Base-by-base conservation (phyloP, 2,888 invertebrate species). In the Pycnomerus fuliginosus region DNA sequence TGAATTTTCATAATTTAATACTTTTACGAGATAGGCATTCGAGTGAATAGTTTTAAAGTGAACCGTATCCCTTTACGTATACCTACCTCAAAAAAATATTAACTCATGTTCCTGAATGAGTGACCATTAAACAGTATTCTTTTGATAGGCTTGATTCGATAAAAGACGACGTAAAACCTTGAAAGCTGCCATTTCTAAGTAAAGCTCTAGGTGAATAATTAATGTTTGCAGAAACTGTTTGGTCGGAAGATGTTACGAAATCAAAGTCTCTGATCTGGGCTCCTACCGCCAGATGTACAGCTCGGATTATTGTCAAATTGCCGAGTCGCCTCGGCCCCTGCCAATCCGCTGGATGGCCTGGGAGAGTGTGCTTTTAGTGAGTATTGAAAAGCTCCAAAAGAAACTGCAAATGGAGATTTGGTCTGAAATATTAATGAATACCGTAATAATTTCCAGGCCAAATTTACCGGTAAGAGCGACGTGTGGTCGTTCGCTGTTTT, bases 401-500 rank as follows among this genome's bases (percentile, higher is more conserved):
- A n/a, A n/a, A n/a, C n/a, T n/a, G n/a, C n/a, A n/a, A n/a, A n/a
- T n/a, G n/a, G n/a, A n/a, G n/a, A n/a, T n/a, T n/a, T n/a, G n/a
- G n/a, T n/a, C n/a, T n/a, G n/a, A n/a, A n/a, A n/a, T n/a, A n/a
- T n/a, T n/a, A n/a, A n/a, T n/a, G n/a, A n/a, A n/a, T n/a, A n/a
- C n/a, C n/a, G n/a, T n/a, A n/a, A n/a, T 30, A 20, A 30, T 43
- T 24, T 30, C 25, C 72, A 90, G 87, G 87, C 85, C 35, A 87
- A 87, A 72, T 90, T 85, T 70, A 83, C 87, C 20, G 83, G 84
- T 33, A 89, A 89, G 70, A 87, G 88, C 56, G 91, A 91, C 74
- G 90, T 90, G 28, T 92, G 91, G 91, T 82, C 90, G 37, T 91
- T 90, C 67, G 91, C 88, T 28, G 88, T 91, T 42, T 85, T 90